Percentiles rank a stretch among this genome's conserved stretches.
Conservation (phyloP, 92 coral and sea anemone species). For the Zoanthus solanderi region DNA sequence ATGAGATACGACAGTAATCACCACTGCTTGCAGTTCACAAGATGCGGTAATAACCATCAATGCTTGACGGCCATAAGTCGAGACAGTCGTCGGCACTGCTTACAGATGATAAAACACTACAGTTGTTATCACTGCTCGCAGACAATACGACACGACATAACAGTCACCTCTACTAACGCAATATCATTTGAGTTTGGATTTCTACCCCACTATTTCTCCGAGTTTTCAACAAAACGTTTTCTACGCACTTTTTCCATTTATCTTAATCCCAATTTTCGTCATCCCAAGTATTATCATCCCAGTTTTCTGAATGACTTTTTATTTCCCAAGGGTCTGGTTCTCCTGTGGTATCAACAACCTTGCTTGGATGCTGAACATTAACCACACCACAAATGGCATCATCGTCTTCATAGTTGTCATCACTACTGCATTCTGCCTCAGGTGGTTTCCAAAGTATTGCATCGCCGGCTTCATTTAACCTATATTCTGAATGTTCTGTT, state of each 20-base stretch:
- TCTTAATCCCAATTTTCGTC: neutral
- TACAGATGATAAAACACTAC: neutral
- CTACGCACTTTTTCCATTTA: neutral
- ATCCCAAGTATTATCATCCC: neutral
- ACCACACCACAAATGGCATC: conserved; percentile 41
- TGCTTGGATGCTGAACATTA: neutral
- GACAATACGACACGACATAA: neutral
- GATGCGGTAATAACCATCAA: too few species aligned
- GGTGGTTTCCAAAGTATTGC: conserved; percentile 70
- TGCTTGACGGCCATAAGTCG: too few species aligned
- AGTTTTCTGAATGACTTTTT: conserved; percentile 6
- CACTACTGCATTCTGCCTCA: conserved; percentile 70
- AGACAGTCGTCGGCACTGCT: too few species aligned
- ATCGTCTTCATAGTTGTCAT: conserved; percentile 58
- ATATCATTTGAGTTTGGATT: neutral
- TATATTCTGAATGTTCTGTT: conserved; percentile 48
- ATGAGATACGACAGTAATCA: neutral
- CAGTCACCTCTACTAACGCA: neutral
- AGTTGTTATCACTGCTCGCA: neutral
- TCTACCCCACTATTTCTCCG: conserved; percentile 15
- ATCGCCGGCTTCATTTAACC: conserved; percentile 63
- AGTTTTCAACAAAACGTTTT: conserved; percentile 22
- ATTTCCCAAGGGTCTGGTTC: conserved; percentile 4
- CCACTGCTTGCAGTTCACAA: neutral
- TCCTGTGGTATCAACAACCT: neutral